Percentiles rank a stretch among this genome's conserved stretches.
These are phyloP conservation scores for Sebastes dallii DNA, from an alignment of 2,797 vertebrate species.

Conservation along the genomic window DNA sequence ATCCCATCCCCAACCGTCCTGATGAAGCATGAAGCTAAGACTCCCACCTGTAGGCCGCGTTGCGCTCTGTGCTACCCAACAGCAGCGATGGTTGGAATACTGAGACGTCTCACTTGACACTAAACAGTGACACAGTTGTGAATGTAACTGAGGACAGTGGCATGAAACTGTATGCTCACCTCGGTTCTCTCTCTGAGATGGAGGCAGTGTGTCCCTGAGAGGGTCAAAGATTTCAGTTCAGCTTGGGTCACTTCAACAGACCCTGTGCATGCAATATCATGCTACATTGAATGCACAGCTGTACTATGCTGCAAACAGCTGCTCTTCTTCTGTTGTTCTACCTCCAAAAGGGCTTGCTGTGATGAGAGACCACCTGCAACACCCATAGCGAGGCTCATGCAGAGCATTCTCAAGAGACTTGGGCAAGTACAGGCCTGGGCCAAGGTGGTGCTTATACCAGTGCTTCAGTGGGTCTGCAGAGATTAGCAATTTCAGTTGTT, in stretches of 20 bases:
- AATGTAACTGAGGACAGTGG: too few relatives aligned
- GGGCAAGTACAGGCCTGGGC: not conserved
- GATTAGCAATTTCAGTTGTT: conserved; percentile 38
- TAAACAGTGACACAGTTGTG: too few relatives aligned
- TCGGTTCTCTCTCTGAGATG: not conserved
- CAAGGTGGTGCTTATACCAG: not conserved
- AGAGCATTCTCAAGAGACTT: not conserved
- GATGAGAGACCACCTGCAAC: not conserved
- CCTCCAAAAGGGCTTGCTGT: not conserved
- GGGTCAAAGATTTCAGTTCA: not conserved
- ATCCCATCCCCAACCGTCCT: not conserved
- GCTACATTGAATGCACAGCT: not conserved
- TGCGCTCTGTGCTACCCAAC: not conserved
- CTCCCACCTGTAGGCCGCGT: not conserved
- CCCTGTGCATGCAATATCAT: not conserved
- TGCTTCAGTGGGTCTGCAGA: not conserved
- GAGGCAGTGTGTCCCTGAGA: not conserved
- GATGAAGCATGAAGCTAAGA: not conserved
- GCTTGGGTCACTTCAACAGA: not conserved
- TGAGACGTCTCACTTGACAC: not conserved
- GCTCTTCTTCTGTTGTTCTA: not conserved
- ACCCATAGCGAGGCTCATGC: not conserved
- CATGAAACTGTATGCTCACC: too few relatives aligned
- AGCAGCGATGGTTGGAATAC: not conserved
- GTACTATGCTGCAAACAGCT: not conserved